These are phyloP conservation scores for Podilymbus podiceps DNA, from an alignment of 2,113 vertebrate species.

Conservation along the genomic window DNA sequence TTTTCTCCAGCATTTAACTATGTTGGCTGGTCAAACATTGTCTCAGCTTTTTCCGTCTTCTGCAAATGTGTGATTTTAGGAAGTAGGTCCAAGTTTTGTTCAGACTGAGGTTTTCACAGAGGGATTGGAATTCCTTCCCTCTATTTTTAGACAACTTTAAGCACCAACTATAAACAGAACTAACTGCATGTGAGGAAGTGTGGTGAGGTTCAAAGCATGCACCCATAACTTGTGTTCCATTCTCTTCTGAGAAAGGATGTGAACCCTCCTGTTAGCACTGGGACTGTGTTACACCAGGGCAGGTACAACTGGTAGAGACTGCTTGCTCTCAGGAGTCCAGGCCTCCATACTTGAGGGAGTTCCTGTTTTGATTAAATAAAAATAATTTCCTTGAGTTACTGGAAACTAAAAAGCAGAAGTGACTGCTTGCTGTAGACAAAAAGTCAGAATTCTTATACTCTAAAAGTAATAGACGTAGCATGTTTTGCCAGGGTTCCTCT, in stretches of 20 bases:
- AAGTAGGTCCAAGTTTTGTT: not conserved
- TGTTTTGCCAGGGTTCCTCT: not conserved
- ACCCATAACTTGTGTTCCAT: not conserved
- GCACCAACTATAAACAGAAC: not conserved
- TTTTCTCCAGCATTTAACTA: not conserved
- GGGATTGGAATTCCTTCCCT: not conserved
- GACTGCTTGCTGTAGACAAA: not conserved
- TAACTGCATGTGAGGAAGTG: not conserved
- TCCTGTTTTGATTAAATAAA: not conserved
- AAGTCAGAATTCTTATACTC: not conserved
- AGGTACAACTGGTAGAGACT: not conserved
- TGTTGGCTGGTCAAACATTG: not conserved
- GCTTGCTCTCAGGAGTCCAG: not conserved
- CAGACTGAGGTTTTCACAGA: not conserved
- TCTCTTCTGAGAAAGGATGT: not conserved
- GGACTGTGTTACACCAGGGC: not conserved
- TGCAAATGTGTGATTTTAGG: not conserved
- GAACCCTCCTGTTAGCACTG: not conserved
- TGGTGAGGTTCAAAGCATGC: not conserved
- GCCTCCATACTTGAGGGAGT: not conserved
- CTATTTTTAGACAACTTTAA: not conserved
- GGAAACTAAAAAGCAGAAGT: not conserved
- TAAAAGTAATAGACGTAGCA: not conserved
- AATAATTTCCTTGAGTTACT: not conserved
- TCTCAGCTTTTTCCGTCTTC: not conserved